Base-by-base conservation (phyloP, 2,888 invertebrate species). In the Mactromeris polynyma region DNA sequence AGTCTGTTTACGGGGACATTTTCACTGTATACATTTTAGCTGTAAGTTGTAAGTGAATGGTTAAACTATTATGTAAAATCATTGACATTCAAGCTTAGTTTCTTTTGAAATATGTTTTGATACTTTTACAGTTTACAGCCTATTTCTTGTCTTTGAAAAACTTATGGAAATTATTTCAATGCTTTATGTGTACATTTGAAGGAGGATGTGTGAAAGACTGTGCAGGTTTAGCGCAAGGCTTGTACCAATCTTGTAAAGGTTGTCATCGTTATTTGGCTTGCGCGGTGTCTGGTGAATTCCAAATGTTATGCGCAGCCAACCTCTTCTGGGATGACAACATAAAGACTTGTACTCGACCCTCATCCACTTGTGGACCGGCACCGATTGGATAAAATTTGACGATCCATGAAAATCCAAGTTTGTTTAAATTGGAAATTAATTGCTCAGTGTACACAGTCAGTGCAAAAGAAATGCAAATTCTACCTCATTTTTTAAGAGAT, bases 291-390 rank as follows among this genome's bases (percentile, higher is more conserved):
- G 78, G 78, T 14, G 19, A 36, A 78, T 78, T 78, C n/a, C 33
- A 58, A 21, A 58, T 58, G 58, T 6, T 58, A 0, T 94, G 93
- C 84, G 92, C 93, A 2, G 92, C 90, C 0, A 89, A 85, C 26
- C 87, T 93, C 14, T 83, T 83, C 54, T 94, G 93, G 90, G 93
- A 94, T 46, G 92, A 93, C 84, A 92, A 91, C 77, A 64, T 90
- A 21, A 93, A 93, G 79, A 90, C 91, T 17, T 93, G 93, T 73
- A 86, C 87, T 33, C 83, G 79, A 14, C 64, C 46, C 3, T 92
- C 92, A 3, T 89, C 90, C 19, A 93, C 93, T 2, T 93, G 93
- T 81, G 77, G 77, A 33, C 77, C 33, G 31, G 77, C 58, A 58
- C 21, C 58, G n/a, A 2, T 58, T 58, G 58, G 58, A 21, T 58